Base-by-base conservation (phyloP, 2,113 vertebrate species). In the Seriola dumerili region DNA sequence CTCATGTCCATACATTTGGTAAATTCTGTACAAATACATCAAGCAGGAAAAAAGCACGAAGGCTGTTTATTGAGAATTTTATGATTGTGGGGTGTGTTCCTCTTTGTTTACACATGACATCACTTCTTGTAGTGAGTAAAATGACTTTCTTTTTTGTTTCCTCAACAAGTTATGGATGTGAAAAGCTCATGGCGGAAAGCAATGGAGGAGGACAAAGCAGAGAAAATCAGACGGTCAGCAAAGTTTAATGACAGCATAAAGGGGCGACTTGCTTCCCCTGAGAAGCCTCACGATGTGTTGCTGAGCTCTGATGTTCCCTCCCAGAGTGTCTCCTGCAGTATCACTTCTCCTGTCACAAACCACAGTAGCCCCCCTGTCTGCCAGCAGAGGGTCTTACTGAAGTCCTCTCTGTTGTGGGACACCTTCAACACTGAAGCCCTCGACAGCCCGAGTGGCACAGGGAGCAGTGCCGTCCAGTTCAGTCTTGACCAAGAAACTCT, bases 131-230 rank as follows among this genome's bases (percentile, higher is more conserved):
- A 59, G 1, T 25, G 11, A 9, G n/a, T 38, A 3, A 66, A 57
- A 40, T 29, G 0, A 11, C 13, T 34, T 36, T 23, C 14, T 5
- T n/a, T 0, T 19, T 14, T 44, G 0, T 44, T 61, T 75, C 34
- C 42, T 9, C 16, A 2, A n/a, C 0, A 25, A 96, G 95, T 96
- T 72, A 70, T 75, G 76, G 94, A 96, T 46, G 94, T 95, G 40
- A 93, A 94, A 83, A 93, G 62, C 66, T 96, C 94, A 3, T 96
- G 95, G 95, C 87, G 93, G 29, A 94, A 91, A 63, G 95, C 94
- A 0, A 17, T 96, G 0, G 85, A 90, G 78, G 95, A 95, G 75
- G 89, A 93, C 19, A 17, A 91, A 42, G 63, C 85, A 1, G 85
- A 92, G 64, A 94, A 88, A 76, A 68, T 23, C 0, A 68, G 17